Evolutionary conservation across 2,113 vertebrate genomes (phyloP).

Genomic region (Psettodes erumei): DNA sequence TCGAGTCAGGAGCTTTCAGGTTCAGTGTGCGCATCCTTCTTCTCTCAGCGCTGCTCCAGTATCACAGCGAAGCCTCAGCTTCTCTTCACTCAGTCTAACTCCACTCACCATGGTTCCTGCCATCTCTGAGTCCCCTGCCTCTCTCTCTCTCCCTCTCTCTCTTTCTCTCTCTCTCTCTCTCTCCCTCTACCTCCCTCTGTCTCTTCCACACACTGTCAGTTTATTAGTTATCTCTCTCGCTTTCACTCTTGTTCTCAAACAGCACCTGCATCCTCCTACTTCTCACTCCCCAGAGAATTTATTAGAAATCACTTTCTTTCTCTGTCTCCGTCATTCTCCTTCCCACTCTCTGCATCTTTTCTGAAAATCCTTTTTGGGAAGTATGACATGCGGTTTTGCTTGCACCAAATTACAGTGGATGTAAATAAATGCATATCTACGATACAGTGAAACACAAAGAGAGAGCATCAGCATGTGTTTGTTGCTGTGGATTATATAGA

Average conservation of each 20-base stretch:
- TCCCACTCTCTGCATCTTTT: neutral
- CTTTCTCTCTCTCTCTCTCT: conserved; percentile 16
- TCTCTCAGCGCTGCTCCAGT: conserved; percentile 28
- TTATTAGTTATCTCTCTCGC: conserved; percentile 29
- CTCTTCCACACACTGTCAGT: conserved; percentile 5
- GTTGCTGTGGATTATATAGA: conserved; percentile 20
- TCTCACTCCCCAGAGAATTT: conserved; percentile 30
- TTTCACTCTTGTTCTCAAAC: neutral
- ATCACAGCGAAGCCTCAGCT: conserved; percentile 42
- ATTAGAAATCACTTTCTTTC: conserved; percentile 29
- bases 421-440: neutral
- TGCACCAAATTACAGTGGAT: too few species aligned
- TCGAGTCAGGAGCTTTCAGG: conserved; percentile 26
- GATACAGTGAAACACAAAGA: neutral
- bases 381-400: neutral
- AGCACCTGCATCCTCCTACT: conserved; percentile 17
- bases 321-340: neutral
- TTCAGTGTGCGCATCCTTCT: conserved; percentile 32
- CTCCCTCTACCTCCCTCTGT: conserved; percentile 22
- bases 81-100: conserved; percentile 51
- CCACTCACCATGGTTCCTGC: conserved; percentile 57
- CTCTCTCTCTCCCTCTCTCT: conserved; percentile 26
- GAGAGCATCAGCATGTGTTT: neutral
- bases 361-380: neutral
- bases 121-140: conserved; percentile 36